phyloP scores from a whole-genome alignment of 2,797 vertebrate genomes.

The Fistularia tabacaria region DNA sequence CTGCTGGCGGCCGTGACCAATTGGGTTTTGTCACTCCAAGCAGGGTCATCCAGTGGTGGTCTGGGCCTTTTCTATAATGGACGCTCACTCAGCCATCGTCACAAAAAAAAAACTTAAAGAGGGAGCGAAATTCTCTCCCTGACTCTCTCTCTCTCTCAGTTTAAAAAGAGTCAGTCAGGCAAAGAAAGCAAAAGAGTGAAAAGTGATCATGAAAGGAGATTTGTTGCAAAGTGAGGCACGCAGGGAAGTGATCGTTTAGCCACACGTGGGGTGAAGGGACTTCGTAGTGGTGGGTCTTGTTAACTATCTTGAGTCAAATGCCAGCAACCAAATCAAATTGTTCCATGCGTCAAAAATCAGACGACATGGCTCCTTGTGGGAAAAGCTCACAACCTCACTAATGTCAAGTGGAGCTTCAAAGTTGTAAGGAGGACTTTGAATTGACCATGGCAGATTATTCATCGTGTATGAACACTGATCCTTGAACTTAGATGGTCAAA shows the following conservation, averaged over 20 bases:
- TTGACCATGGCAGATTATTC: conserved; percentile 49
- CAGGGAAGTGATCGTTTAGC: conserved; percentile 72
- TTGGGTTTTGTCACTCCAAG: conserved; percentile 91
- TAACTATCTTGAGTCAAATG: conserved; percentile 57
- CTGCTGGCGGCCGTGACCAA: conserved; percentile 98
- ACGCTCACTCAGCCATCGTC: conserved; percentile 68
- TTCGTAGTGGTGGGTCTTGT: conserved; percentile 57
- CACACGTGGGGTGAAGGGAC: conserved; percentile 63
- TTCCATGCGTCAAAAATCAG: conserved; percentile 38
- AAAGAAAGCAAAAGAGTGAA: conserved; percentile 65
- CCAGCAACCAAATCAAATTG: conserved; percentile 56
- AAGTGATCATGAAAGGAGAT: conserved; percentile 73
- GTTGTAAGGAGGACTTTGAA: conserved; percentile 43
- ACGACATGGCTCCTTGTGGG: conserved; percentile 39
- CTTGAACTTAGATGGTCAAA: conserved; percentile 29
- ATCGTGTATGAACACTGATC: conserved; percentile 38
- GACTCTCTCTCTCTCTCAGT: conserved; percentile 43
- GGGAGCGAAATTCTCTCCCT: conserved; percentile 53
- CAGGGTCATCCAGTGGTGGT: conserved; percentile 91
- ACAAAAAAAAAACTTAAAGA: conserved; percentile 64
- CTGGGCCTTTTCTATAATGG: conserved; percentile 67
- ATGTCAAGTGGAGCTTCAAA: conserved; percentile 46
- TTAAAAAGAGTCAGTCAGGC: conserved; percentile 70
- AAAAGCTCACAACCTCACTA: conserved; percentile 40
- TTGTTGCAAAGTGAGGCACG: conserved; percentile 54